Conservation (phyloP, 2,888 invertebrate species). For the Heteromurus nitidus region DNA sequence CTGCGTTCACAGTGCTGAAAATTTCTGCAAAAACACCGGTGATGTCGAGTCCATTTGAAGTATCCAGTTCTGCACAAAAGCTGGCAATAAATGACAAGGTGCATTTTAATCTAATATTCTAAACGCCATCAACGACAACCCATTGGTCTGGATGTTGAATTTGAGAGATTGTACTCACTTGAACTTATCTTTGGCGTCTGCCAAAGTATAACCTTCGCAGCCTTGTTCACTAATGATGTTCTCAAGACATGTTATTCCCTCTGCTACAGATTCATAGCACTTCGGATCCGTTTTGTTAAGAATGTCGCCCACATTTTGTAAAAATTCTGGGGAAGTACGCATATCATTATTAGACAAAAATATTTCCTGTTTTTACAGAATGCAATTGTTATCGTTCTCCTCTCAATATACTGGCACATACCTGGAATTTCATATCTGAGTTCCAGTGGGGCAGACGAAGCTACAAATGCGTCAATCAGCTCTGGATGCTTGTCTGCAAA, state of each 20-base stretch:
- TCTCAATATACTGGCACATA: neutral
- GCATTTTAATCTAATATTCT: too few relatives aligned
- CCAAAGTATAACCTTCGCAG: conserved; percentile 47
- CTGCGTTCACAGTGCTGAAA: conserved; percentile 51
- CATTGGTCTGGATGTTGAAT: too few relatives aligned
- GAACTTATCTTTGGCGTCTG: conserved; percentile 51
- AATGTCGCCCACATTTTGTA: conserved; percentile 46
- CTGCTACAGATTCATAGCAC: conserved; percentile 52
- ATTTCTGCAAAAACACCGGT: conserved; percentile 46
- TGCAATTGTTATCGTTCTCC: neutral
- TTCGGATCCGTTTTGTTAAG: conserved; percentile 52
- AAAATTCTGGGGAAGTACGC: conserved; percentile 36
- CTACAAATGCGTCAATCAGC: conserved; percentile 50
- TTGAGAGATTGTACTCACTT: conserved; percentile 33
- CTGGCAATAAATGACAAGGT: too few relatives aligned
- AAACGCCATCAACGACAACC: too few relatives aligned
- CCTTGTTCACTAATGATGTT: conserved; percentile 46
- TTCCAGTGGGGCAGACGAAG: conserved; percentile 58
- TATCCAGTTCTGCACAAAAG: conserved; percentile 57
- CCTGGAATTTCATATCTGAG: conserved; percentile 63
- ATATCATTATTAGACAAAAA: neutral
- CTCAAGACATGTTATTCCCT: conserved; percentile 49
- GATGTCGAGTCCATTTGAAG: conserved; percentile 34
- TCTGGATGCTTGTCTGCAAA: conserved; percentile 59
- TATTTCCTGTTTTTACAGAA: neutral